These are phyloP conservation scores for Lycaena phlaeas DNA, from an alignment of 2,888 invertebrate species.

Conservation along the genomic window DNA sequence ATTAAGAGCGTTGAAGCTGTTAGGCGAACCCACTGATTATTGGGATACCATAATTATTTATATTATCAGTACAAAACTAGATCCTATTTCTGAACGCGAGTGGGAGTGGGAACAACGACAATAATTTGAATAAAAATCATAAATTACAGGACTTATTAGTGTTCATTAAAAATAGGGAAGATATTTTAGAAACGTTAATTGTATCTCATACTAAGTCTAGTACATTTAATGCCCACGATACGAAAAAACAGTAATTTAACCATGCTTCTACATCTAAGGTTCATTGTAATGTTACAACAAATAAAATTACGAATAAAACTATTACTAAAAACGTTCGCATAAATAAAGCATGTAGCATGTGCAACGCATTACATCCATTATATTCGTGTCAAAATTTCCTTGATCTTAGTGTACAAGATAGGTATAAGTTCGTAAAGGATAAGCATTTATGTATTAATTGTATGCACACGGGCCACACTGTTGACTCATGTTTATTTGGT, in stretches of 20 bases:
- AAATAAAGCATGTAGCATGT: too few species aligned
- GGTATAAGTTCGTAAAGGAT: slow-evolving; percentile 9
- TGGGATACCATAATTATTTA: not conserved
- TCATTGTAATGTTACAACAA: not conserved
- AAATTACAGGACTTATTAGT: not conserved
- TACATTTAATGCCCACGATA: not conserved
- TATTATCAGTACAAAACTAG: not conserved
- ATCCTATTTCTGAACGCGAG: not conserved
- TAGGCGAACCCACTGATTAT: not conserved
- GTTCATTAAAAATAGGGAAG: not conserved
- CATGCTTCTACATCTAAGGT: not conserved
- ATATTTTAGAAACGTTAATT: not conserved
- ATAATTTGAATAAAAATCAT: not conserved
- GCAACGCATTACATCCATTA: too few species aligned
- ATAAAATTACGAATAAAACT: too few species aligned
- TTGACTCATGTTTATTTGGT: slow-evolving; percentile 7
- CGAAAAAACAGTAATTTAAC: not conserved
- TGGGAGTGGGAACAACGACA: not conserved
- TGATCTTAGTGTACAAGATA: slow-evolving; percentile 6
- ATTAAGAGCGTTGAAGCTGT: not conserved
- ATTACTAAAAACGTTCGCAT: too few species aligned
- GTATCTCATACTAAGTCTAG: not conserved
- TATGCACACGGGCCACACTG: slow-evolving; percentile 8
- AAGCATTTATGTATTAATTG: slow-evolving; percentile 11
- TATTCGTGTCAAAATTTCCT: slow-evolving; percentile 14